Evolutionary conservation across 2,888 invertebrate species (phyloP).

Genomic region (Trachelus tabidus): DNA sequence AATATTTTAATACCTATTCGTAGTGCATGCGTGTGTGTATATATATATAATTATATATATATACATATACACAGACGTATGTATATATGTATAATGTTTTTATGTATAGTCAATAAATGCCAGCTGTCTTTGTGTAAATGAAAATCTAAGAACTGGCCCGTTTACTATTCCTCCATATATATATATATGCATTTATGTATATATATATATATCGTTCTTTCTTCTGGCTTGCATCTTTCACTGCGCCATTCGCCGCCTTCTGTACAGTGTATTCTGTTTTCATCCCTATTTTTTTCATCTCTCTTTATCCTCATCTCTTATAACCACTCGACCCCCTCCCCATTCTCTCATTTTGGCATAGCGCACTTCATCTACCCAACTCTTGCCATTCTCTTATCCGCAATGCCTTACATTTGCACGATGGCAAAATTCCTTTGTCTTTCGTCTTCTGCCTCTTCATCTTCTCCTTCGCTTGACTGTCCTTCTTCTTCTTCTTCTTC

Average conservation of each 20-base stretch:
- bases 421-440: background rate
- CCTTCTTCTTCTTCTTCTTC: slow-evolving; percentile 9
- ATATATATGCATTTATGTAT: background rate
- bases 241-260: slow-evolving; percentile 23
- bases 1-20: slow-evolving; percentile 2
- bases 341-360: background rate
- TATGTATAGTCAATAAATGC: slow-evolving; percentile 22
- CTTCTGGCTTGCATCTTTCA: slow-evolving; percentile 20
- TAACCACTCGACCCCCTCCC: background rate
- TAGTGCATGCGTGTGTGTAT: background rate
- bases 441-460: slow-evolving; percentile 8
- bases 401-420: background rate
- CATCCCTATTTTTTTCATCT: background rate
- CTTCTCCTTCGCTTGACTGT: background rate
- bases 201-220: slow-evolving; percentile 1
- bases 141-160: slow-evolving; percentile 29
- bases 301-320: background rate
- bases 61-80: background rate
- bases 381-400: background rate
- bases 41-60: background rate
- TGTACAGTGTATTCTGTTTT: background rate
- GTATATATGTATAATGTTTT: slow-evolving; percentile 2
- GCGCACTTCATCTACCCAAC: background rate
- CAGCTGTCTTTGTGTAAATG: slow-evolving; percentile 20
- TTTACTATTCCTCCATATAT: slow-evolving; percentile 3